Conservation (phyloP, 2,888 invertebrate species). For the Acholoe squamosa region DNA sequence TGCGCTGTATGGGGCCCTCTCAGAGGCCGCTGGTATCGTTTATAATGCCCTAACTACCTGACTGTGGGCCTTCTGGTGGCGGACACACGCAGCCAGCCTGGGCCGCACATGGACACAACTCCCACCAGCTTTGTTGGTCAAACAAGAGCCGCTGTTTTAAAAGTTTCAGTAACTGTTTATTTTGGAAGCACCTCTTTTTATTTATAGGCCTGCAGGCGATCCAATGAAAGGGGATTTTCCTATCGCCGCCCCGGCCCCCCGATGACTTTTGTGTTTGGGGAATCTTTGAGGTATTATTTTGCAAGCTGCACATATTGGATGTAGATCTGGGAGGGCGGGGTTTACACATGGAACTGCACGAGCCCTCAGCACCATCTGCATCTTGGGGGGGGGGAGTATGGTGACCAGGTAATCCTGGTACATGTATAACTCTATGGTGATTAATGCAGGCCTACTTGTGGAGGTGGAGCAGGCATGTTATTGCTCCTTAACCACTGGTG, state of each 20-base stretch:
- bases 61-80: not conserved
- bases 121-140: constrained; percentile 55
- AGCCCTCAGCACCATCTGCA: not conserved
- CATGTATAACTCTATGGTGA: too few relatives aligned
- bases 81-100: constrained; percentile 39
- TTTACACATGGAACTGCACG: not conserved
- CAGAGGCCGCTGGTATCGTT: constrained; percentile 41
- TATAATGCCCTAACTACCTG: constrained; percentile 61
- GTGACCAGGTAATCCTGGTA: too few relatives aligned
- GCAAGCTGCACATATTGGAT: constrained; percentile 43
- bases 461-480: too few relatives aligned
- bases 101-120: constrained; percentile 44
- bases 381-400: too few relatives aligned
- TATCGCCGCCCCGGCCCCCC: not conserved
- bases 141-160: constrained; percentile 50
- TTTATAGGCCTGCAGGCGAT: constrained; percentile 14
- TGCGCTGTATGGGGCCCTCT: constrained; percentile 31
- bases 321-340: not conserved
- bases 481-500: too few relatives aligned
- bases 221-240: not conserved
- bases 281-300: constrained; percentile 55
- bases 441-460: too few relatives aligned
- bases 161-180: constrained; percentile 59
- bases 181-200: constrained; percentile 43
- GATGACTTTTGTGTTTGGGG: not conserved